These are phyloP conservation scores for Danionella cerebrum DNA, from an alignment of 2,113 vertebrate species.

Conservation along the genomic window DNA sequence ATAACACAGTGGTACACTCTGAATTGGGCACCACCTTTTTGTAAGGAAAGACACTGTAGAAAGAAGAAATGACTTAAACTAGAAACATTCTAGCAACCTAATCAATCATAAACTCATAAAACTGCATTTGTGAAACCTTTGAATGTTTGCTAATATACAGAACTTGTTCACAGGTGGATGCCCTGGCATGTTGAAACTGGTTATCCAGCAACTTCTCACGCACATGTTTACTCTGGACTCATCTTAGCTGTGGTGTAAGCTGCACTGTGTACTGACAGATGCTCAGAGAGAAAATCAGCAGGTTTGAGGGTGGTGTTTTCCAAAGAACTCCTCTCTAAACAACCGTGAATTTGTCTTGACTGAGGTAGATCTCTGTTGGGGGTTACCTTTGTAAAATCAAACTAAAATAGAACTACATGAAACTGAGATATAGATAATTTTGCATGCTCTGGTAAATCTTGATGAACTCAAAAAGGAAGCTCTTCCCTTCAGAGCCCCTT, in stretches of 20 bases:
- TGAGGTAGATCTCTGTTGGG: slow-evolving; percentile 87
- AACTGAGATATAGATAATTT: slow-evolving; percentile 41
- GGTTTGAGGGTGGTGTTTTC: slow-evolving; percentile 36
- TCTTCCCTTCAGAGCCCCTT: slow-evolving; percentile 16
- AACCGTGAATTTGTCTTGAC: slow-evolving; percentile 41
- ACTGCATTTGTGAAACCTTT: no score
- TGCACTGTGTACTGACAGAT: slow-evolving; percentile 13
- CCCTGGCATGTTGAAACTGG: neutral
- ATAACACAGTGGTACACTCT: no score
- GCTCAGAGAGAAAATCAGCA: slow-evolving; percentile 38
- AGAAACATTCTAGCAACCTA: no score
- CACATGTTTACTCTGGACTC: slow-evolving; percentile 9
- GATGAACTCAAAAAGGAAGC: slow-evolving; percentile 42
- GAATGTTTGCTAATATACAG: no score
- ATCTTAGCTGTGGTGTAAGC: slow-evolving; percentile 4
- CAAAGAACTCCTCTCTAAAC: slow-evolving; percentile 40
- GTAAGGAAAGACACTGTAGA: no score
- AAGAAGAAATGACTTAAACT: no score
- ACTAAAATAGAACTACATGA: slow-evolving; percentile 38
- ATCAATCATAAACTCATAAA: no score
- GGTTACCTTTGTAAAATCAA: slow-evolving; percentile 53
- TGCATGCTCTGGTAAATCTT: slow-evolving; percentile 41
- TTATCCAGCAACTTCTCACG: no score
- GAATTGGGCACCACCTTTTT: no score
- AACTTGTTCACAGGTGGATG: neutral